These are phyloP conservation scores for Anastrepha obliqua DNA, from an alignment of 1,140 invertebrate genomes.

Conservation along the genomic window DNA sequence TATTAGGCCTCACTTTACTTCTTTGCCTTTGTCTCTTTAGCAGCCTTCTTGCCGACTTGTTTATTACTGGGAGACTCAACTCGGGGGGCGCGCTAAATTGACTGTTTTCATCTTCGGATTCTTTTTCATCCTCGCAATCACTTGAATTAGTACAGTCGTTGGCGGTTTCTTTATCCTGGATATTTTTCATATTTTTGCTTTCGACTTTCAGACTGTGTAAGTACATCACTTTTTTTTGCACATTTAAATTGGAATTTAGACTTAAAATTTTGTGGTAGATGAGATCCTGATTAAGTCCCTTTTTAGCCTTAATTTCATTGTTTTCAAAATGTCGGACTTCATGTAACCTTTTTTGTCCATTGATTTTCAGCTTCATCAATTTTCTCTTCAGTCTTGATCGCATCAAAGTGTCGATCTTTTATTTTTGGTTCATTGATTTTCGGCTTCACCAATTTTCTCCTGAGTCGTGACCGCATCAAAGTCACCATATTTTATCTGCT, in stretches of 20 bases:
- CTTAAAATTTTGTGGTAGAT: constrained; percentile 90
- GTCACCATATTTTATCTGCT: constrained; percentile 72
- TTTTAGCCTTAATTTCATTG: constrained; percentile 87
- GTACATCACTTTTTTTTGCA: constrained; percentile 78
- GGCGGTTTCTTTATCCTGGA: constrained; percentile 59
- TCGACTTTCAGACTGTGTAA: constrained; percentile 67
- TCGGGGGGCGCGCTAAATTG: constrained; percentile 82
- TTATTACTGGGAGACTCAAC: constrained; percentile 92
- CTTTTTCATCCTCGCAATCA: constrained; percentile 71
- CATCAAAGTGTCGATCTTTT: constrained; percentile 85
- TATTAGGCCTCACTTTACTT: constrained; percentile 87
- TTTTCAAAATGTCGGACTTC: constrained; percentile 92
- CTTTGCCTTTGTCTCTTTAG: constrained; percentile 92
- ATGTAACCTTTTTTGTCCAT: background rate
- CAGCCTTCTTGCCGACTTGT: constrained; percentile 88
- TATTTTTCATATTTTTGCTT: constrained; percentile 58
- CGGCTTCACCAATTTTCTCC: constrained; percentile 81
- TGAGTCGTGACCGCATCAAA: too few relatives aligned
- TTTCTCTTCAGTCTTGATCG: constrained; percentile 94
- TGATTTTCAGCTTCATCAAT: constrained; percentile 1
- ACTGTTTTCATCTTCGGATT: constrained; percentile 76
- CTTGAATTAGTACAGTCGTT: constrained; percentile 61
- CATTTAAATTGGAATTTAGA: constrained; percentile 86
- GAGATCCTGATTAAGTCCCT: constrained; percentile 83
- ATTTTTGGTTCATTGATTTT: constrained; percentile 82